A percentile compares a stretch with the other conserved stretches of the same genome.
Evolutionary conservation across 2,888 invertebrate species (phyloP).

Genomic region (Agriopis aurantiaria): DNA sequence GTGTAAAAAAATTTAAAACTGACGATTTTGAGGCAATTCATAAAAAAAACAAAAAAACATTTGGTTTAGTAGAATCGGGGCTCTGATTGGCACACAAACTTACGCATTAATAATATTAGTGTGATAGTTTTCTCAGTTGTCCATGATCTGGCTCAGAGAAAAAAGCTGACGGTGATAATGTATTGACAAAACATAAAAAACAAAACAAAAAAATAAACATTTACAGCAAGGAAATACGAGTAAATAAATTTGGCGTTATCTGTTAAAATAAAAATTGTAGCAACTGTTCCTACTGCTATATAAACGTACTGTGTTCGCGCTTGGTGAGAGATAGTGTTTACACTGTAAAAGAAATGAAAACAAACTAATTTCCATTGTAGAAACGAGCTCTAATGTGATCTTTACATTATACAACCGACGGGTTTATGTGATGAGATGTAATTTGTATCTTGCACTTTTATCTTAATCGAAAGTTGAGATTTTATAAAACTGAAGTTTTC

Average conservation of each 20-base stretch:
- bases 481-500: neutral
- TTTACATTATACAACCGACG: constrained; percentile 38
- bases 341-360: constrained; percentile 42
- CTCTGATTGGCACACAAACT: no score
- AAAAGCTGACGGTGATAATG: no score
- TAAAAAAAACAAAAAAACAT: no score
- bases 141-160: no score
- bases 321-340: constrained; percentile 41
- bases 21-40: no score
- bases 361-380: constrained; percentile 44
- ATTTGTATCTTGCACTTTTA: constrained; percentile 28
- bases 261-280: neutral
- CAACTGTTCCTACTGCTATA: constrained; percentile 1
- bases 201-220: no score
- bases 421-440: constrained; percentile 37
- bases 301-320: constrained; percentile 15
- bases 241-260: neutral
- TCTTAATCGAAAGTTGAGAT: neutral
- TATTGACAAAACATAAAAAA: neutral
- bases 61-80: no score
- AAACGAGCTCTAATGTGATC: constrained; percentile 38
- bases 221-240: no score
- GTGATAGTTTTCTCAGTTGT: no score
- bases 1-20: no score
- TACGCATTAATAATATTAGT: no score